Base-by-base conservation (phyloP, 2,797 vertebrate genomes). In the Poeciliopsis paucimaculata region DNA sequence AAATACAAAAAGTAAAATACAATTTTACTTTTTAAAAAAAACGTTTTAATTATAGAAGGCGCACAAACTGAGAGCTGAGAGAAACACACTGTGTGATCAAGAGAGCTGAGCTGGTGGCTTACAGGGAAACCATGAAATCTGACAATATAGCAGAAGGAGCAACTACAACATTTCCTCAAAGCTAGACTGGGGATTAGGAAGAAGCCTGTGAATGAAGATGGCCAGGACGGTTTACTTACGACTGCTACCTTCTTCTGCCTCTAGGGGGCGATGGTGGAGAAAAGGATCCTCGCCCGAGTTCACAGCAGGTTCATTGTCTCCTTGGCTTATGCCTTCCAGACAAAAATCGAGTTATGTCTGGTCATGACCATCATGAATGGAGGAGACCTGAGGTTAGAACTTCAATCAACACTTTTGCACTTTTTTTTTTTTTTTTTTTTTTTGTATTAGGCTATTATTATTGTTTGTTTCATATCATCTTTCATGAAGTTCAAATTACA, bases 281-380 rank as follows among this genome's bases (percentile, higher is more conserved):
- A 98, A 88, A 95, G 95, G 88, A 96, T 97, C 86, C 90, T 98
- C 81, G 96, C 97, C 87, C 95, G 93, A 73, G 95, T 97, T 73
- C 96, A 95, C 90, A 97, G 96, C 85, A 96, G 94, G 77, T 98
- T 98, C 93, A 95, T 97, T 16, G 97, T 98, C 70, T 96, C 95
- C 0, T 87, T 97, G 89, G 96, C 97, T 28, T 98, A 97, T 0
- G 96, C 97, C 34, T 98, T 95, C 82, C 95, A 98, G 90, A 95
- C 89, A 46, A 97, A 96, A 94, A 94, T 86, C 41, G 96, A 97
- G 53, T 91, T 97, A 80, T 98, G 97, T 95, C 95, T 98, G 87
- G 96, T 97, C 83, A 97, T 97, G 96, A 97, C 95, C 91, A 96
- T 98, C 89, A 97, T 97, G 97, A 97, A 97, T 5, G 96, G 97